phyloP scores from a whole-genome alignment of 2,888 invertebrate species.

The Drosophila lutescens region DNA sequence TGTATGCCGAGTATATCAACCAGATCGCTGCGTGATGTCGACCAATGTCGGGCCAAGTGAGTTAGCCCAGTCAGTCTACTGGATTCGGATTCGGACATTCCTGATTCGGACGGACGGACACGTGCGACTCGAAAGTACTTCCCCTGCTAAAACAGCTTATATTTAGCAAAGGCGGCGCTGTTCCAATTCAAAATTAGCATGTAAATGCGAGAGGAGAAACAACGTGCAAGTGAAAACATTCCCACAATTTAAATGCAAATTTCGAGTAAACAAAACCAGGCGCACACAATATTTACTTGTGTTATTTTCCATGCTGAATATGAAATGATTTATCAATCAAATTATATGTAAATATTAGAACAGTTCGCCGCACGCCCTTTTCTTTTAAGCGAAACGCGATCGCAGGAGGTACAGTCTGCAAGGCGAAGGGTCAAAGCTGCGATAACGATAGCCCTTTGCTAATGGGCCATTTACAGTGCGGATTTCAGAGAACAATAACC shows the following conservation, averaged over 20 bases:
- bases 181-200: slow-evolving; percentile 39
- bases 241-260: slow-evolving; percentile 65
- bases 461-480: not conserved
- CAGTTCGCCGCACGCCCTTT: not conserved
- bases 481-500: not conserved
- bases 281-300: slow-evolving; percentile 37
- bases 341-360: slow-evolving; percentile 33
- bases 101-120: slow-evolving; percentile 3
- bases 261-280: slow-evolving; percentile 37
- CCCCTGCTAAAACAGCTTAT: not conserved
- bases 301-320: slow-evolving; percentile 32
- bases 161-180: slow-evolving; percentile 13
- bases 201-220: slow-evolving; percentile 29
- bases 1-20: slow-evolving; percentile 1
- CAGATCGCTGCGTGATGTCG: slow-evolving; percentile 11
- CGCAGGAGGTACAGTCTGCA: slow-evolving; percentile 24
- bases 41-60: not conserved
- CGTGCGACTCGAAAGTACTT: slow-evolving; percentile 5
- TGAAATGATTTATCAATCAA: slow-evolving; percentile 39
- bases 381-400: not conserved
- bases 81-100: slow-evolving; percentile 5
- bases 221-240: slow-evolving; percentile 43
- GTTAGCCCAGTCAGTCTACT: slow-evolving; percentile 6
- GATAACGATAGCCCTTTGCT: slow-evolving; percentile 2
- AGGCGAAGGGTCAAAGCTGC: slow-evolving; percentile 3